Base-by-base conservation (phyloP, 2,888 invertebrate genomes). In the Antheraea assamensis region DNA sequence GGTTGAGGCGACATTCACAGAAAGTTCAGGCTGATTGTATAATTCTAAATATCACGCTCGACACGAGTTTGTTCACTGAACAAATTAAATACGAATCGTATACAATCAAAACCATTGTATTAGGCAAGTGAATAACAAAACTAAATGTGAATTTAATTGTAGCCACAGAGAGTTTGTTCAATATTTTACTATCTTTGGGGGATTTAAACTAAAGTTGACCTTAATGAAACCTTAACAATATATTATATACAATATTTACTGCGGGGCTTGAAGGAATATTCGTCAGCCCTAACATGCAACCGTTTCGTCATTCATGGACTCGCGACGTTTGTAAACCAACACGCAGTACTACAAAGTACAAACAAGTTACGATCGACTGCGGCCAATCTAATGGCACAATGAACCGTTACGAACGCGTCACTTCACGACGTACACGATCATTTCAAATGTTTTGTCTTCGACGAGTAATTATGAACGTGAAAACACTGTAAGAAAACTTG, bases 311-410 rank as follows among this genome's bases (percentile, higher is more conserved):
- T 64, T 64, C 17, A 64, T 27, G 61, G n/a, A 64, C 27, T 30
- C 17, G 30, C 27, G 61, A 64, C 61, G 61, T 64, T 64, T 64
- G 61, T 64, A 64, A 64, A 64, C 61, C 30, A 30, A 64, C 61
- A 30, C 30, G 61, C 61, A 64, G 61, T 64, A 61, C 61, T 61
- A 61, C 61, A 58, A 58, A 58, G 58, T 24, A 61, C 27, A 64
- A 30, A 64, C 61, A 64, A 27, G 61, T 64, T 64, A 30, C 61
- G 27, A 64, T 64, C 61, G 61, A 64, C 27, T 64, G 61, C 61
- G 27, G 27, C 30, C 61, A 64, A 64, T 64, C 61, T 64, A 64
- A 64, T 64, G 30, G 27, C 61, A 64, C 61, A 27, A 64, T 30
- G 61, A 64, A 64, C 58, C 58, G 58, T 58, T 58, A 58, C 61